Evolutionary conservation across 2,797 vertebrate species (phyloP), one percentile per base, ranked within the genome.

Genomic region (Tokudaia tokunoshimensis): DNA sequence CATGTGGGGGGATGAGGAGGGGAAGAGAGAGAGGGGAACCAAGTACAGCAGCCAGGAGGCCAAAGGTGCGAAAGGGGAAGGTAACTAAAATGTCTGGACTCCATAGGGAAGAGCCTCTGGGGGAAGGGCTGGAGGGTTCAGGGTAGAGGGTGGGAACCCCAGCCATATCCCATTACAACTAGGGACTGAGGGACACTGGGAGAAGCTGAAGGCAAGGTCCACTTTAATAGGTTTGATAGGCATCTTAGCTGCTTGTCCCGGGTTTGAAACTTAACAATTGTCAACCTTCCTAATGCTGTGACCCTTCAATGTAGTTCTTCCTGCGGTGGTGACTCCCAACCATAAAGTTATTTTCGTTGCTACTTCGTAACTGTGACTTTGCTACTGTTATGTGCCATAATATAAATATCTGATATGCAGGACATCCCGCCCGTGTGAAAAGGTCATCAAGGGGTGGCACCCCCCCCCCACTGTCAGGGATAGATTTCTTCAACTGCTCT

Each of bases 401-500:
- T 85, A 31, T 50, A 85, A 67, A 85, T n/a, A 67, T 67, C 29
- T 70, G 83, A 22, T 15, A 85, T 14, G 31, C 63, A 67, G 63
- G 44, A 9, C 50, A 2, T 67, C 44, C 1, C 0, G n/a, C 19
- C 26, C 19, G 6, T 11, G 1, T 34, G 10, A 8, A 34, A 50
- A 6, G 41, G 41, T 50, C 10, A 2, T 50, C 34, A 3, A 52
- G 31, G 44, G 20, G 83, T 50, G 20, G 12, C 11, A 12, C 7
- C 3, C 11, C 26, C 12, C 2, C 9, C 29, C 19, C 29, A 5
- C 6, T 2, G 59, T 83, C 74, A 79, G 24, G 55, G 81, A 76
- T 20, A 75, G 20, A 95, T 55, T 96, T 94, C 85, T 94, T 85
- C 72, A 85, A 65, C 41, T 92, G 55, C 67, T 47, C 29, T 37